phyloP scores from a whole-genome alignment of 2,113 vertebrate species.

The Galeopterus variegatus region DNA sequence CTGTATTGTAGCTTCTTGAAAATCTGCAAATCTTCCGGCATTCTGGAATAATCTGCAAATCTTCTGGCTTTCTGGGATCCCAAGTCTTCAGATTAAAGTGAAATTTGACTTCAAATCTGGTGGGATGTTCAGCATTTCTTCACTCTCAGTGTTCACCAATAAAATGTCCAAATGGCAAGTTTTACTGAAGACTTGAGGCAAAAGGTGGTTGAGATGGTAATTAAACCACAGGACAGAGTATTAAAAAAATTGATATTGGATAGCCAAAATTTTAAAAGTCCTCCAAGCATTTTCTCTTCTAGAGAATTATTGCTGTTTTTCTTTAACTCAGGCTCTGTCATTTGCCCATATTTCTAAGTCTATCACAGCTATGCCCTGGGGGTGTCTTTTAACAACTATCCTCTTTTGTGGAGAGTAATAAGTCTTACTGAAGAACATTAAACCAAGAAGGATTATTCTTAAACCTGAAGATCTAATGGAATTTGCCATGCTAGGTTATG shows the following conservation, averaged over 20 bases:
- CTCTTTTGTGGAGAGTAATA: not conserved
- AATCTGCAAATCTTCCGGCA: not conserved
- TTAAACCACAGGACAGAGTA: not conserved
- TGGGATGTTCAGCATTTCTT: not conserved
- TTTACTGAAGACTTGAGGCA: not conserved
- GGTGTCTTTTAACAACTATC: not conserved
- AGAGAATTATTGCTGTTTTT: not conserved
- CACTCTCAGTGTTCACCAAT: rapidly evolving
- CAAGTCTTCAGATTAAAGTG: not conserved
- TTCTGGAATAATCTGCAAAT: not conserved
- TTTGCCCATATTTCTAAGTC: not conserved
- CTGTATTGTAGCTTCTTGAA: not conserved
- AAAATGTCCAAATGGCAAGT: not conserved
- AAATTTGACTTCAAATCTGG: not conserved
- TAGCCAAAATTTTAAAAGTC: not conserved
- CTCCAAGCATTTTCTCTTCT: not conserved
- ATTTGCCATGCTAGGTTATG: not conserved
- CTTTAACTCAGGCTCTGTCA: not conserved
- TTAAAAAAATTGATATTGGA: not conserved
- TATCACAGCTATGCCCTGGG: not conserved
- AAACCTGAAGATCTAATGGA: not conserved
- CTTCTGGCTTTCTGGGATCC: not conserved
- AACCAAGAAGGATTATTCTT: not conserved
- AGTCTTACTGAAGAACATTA: not conserved
- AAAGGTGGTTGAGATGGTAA: not conserved